phyloP scores from a whole-genome alignment of 2,888 invertebrate genomes.

The Lacanobia wlatinum region DNA sequence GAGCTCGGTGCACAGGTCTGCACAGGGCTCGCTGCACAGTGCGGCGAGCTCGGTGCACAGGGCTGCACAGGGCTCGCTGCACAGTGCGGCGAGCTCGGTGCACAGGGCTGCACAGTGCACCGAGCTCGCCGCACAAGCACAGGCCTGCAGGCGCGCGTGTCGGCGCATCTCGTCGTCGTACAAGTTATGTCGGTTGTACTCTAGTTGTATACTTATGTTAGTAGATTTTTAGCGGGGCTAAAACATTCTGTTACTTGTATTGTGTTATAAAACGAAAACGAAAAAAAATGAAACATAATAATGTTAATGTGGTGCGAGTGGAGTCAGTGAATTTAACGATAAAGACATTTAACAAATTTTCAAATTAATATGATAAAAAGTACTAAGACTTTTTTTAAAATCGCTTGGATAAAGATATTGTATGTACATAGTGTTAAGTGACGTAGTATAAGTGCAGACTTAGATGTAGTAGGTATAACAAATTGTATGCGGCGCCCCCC shows the following conservation, averaged over 20 bases:
- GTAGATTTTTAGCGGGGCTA: slow-evolving; percentile 85
- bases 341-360: slow-evolving; percentile 91
- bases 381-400: slow-evolving; percentile 89
- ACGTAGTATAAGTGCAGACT: slow-evolving; percentile 86
- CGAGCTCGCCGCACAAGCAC: neutral
- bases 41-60: neutral
- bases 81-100: neutral
- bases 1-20: neutral
- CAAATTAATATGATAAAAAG: slow-evolving; percentile 89
- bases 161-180: slow-evolving; percentile 71
- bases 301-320: slow-evolving; percentile 86
- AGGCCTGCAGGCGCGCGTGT: neutral
- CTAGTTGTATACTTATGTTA: slow-evolving; percentile 84
- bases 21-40: neutral
- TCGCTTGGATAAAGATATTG: slow-evolving; percentile 88
- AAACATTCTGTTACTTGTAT: slow-evolving; percentile 83
- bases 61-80: neutral
- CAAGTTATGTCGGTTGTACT: slow-evolving; percentile 83
- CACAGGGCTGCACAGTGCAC: neutral
- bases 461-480: slow-evolving; percentile 91
- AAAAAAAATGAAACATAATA: slow-evolving; percentile 74
- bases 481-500: slow-evolving; percentile 83
- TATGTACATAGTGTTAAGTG: slow-evolving; percentile 89
- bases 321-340: slow-evolving; percentile 86
- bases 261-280: slow-evolving; percentile 81